Percentiles rank a stretch among this genome's conserved stretches.
Evolutionary conservation across 2,888 invertebrate species (phyloP).

Genomic region (Molorchus minor): DNA sequence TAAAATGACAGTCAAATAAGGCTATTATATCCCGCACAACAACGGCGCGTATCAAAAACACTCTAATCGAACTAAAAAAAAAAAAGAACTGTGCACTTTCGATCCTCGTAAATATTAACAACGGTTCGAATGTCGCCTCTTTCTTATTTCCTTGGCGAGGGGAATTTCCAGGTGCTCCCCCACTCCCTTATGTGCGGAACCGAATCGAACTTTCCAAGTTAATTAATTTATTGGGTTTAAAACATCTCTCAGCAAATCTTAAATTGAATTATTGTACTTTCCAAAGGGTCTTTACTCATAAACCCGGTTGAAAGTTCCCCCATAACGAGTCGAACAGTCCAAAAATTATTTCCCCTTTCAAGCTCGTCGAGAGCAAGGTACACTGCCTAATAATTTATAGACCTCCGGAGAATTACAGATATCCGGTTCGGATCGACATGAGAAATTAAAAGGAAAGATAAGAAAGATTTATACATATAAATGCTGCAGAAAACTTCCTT

Average conservation of each 20-base stretch:
- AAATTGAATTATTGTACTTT: slow-evolving; percentile 25
- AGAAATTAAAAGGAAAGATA: no score
- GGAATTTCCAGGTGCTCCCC: slow-evolving; percentile 2
- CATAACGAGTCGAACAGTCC: slow-evolving; percentile 4
- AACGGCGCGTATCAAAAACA: not conserved
- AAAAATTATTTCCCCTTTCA: slow-evolving; percentile 18
- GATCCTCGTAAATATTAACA: not conserved
- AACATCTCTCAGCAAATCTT: slow-evolving; percentile 21
- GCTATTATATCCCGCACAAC: not conserved
- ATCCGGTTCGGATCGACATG: no score
- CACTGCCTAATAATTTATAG: no score
- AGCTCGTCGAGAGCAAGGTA: no score
- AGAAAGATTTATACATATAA: no score
- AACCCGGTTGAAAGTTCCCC: slow-evolving; percentile 9
- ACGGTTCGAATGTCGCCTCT: not conserved
- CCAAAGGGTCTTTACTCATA: not conserved
- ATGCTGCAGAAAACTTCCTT: no score
- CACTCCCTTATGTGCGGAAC: slow-evolving; percentile 1
- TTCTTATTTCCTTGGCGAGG: not conserved
- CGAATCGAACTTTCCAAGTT: slow-evolving; percentile 18
- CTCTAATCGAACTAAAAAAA: no score
- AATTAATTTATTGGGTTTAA: slow-evolving; percentile 24
- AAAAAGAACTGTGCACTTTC: not conserved
- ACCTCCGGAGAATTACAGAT: no score
- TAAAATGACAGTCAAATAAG: no score